phyloP scores from a whole-genome alignment of 1,140 invertebrate genomes.

The Cherax quadricarinatus region DNA sequence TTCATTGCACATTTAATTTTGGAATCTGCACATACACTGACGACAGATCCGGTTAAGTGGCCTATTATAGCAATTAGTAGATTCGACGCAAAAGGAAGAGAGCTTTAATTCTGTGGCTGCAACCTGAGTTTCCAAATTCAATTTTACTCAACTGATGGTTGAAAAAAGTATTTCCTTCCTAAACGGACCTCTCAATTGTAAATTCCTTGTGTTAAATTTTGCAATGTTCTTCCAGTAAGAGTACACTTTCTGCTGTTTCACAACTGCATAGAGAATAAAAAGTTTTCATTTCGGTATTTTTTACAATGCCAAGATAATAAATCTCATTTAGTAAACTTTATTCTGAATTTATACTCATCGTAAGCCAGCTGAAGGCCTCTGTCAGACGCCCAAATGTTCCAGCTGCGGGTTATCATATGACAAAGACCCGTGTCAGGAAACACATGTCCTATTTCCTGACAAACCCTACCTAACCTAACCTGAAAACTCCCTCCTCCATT shows the following conservation, averaged over 20 bases:
- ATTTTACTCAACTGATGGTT: neutral
- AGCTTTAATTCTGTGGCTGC: neutral
- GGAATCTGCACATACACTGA: neutral
- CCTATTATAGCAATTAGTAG: neutral
- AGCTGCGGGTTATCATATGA: too few relatives aligned
- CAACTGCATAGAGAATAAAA: neutral
- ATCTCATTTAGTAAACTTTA: too few relatives aligned
- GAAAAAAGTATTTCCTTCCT: neutral
- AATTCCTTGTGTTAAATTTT: neutral
- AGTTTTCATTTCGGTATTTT: neutral
- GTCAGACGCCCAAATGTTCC: too few relatives aligned
- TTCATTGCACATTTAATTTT: slow-evolving; percentile 13
- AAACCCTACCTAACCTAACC: too few relatives aligned
- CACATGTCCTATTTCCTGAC: too few relatives aligned
- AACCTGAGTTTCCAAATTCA: neutral
- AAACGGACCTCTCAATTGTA: neutral
- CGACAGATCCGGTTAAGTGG: neutral
- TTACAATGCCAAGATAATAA: too few relatives aligned
- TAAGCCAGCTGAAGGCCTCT: too few relatives aligned
- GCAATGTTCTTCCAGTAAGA: neutral
- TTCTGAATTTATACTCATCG: too few relatives aligned
- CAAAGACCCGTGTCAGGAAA: too few relatives aligned
- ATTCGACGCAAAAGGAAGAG: neutral
- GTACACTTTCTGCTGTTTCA: neutral
- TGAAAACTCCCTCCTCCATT: too few relatives aligned